Conservation (phyloP, 2,888 invertebrate species). For the Drosophila borealis region DNA sequence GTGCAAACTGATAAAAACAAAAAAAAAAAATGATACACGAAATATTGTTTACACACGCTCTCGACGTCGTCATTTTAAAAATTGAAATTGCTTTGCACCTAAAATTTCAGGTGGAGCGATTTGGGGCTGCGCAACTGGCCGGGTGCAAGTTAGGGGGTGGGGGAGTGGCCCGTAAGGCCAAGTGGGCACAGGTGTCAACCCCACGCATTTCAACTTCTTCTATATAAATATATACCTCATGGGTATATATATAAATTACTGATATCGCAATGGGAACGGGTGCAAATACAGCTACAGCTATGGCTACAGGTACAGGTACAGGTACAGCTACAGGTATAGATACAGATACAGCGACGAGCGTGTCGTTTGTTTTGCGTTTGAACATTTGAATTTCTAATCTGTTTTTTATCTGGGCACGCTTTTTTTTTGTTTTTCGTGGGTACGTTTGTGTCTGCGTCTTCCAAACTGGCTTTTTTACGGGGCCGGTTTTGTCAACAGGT, state of each 20-base stretch:
- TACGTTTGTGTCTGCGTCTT: conserved; percentile 48
- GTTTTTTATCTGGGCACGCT: conserved; percentile 63
- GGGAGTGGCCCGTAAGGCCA: conserved; percentile 34
- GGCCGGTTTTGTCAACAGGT: conserved; percentile 73
- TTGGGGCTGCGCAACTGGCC: conserved; percentile 1
- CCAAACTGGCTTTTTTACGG: conserved; percentile 60
- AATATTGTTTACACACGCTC: conserved; percentile 64
- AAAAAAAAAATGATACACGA: conserved; percentile 7
- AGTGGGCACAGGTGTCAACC: conserved; percentile 73
- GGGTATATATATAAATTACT: conserved; percentile 14
- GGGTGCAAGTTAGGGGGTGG: conserved; percentile 44
- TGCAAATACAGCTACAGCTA: conserved; percentile 34
- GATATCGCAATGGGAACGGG: conserved; percentile 54
- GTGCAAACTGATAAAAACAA: conserved; percentile 60
- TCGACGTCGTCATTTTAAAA: conserved; percentile 43
- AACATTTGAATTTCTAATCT: conserved; percentile 78
- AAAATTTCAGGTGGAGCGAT: conserved; percentile 10
- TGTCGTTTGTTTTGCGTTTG: conserved; percentile 23
- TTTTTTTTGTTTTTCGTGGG: conserved; percentile 27
- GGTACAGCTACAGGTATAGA: conserved; percentile 1
- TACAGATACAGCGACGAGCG: conserved; percentile 18
- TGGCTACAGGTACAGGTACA: background rate
- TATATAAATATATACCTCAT: conserved; percentile 11
- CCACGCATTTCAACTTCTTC: conserved; percentile 32
- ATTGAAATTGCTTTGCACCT: conserved; percentile 72